Conservation (phyloP, 2,888 invertebrate genomes). For the Ischnura elegans region DNA sequence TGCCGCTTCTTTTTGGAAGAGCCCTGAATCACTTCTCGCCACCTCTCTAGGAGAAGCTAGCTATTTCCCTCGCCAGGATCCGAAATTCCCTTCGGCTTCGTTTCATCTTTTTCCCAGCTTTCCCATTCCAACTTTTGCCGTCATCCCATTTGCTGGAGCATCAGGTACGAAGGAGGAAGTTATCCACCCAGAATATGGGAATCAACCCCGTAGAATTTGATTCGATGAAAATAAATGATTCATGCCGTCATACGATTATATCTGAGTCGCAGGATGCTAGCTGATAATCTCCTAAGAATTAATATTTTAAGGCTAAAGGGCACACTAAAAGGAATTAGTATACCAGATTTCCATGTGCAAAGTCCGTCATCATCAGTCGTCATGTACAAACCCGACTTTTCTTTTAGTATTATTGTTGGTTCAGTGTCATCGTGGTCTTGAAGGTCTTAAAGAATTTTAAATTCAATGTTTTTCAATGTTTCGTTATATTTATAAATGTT, state of each 20-base stretch:
- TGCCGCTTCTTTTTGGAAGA: neutral
- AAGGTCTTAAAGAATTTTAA: too few species aligned
- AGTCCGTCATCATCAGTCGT: too few species aligned
- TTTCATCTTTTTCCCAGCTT: neutral
- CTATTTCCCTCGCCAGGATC: neutral
- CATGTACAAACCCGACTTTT: too few species aligned
- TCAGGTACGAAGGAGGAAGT: neutral
- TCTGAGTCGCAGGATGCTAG: neutral
- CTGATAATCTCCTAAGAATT: neutral
- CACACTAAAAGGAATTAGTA: too few species aligned
- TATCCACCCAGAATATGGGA: neutral
- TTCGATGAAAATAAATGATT: neutral
- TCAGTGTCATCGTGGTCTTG: too few species aligned
- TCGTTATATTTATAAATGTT: too few species aligned
- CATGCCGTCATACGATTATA: neutral
- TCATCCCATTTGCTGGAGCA: neutral
- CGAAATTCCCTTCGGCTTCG: neutral
- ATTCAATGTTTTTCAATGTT: too few species aligned
- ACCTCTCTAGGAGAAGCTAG: neutral
- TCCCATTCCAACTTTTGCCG: neutral
- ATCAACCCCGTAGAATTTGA: neutral
- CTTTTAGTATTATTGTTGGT: too few species aligned
- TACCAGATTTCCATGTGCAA: too few species aligned
- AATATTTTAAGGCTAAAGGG: too few species aligned
- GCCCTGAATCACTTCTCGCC: slow-evolving; percentile 3